Evolutionary conservation across 2,888 invertebrate genomes (phyloP), one percentile per base, ranked within the genome.

Genomic region (Drosophila helvetica): DNA sequence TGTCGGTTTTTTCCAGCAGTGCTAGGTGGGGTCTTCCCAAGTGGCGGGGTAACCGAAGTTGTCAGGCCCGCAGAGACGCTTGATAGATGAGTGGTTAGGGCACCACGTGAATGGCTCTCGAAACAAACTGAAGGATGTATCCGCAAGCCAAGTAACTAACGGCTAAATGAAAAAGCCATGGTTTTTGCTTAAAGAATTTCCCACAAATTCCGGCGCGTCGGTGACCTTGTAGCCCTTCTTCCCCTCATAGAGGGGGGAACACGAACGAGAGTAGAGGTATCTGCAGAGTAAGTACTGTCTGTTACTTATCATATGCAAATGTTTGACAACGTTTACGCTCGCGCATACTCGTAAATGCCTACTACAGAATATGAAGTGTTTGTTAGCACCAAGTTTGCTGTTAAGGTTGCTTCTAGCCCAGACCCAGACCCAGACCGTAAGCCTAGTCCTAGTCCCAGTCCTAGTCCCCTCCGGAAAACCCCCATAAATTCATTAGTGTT

Each of bases 231-330:
- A n/a, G 7, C 1, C n/a, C n/a, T 0, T 7, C n/a, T 0, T 7
- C 15, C 38, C 38, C 15, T 38, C 2, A 2, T 15, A 38, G n/a
- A 38, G 38, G 38, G 15, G n/a, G 12, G 10, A 9, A n/a, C n/a
- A n/a, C n/a, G n/a, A 30, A 1, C 1, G 12, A 5, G 15, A 12
- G 33, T 38, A 38, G 70, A 53, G 51, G 48, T 54, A 43, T 54
- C 70, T 59, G 38, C 8, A 38, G 22, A 53, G 48, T 22, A 48
- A 45, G 38, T 45, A 17, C 17, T 64, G 64, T 66, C 64, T 59
- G 60, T 69, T 67, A 68, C 80, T 86, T 78, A 84, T 74, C 76
- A 65, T 68, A 78, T 86, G 84, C 75, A 86, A 88, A 88, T 86
- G 75, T 70, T 75, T 78, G 30, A 60, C 70, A 75, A 72, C 78